Evolutionary conservation across 2,888 invertebrate genomes (phyloP), one percentile per base, ranked within the genome.

Genomic region (Tribolium freemani): DNA sequence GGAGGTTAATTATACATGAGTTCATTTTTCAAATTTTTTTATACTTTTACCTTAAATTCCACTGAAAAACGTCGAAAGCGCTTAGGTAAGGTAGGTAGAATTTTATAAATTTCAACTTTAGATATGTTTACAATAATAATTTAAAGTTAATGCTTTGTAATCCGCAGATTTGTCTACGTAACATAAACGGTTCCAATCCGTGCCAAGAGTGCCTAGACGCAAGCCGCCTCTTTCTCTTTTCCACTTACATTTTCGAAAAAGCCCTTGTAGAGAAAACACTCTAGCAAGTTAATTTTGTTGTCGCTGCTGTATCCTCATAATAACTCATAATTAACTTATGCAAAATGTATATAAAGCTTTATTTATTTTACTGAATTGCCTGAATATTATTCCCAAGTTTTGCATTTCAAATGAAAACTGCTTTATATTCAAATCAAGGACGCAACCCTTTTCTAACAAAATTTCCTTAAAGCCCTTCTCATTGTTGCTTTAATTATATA

Each of bases 291-390:
- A 67, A 61, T 60, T 57, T 69, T 50, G 70, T 75, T 75, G 72
- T 75, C 68, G 67, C 56, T 46, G 54, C 30, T 76, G 50, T 57
- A 57, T 64, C 71, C 64, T 66, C 57, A 79, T 81, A 82, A 82
- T 83, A 83, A 83, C 81, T 83, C 83, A 83, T 83, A 84, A 84
- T 83, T 83, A 83, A 83, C 82, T 83, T 83, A 82, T 83, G 83
- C 80, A 83, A 82, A 79, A 79, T 60, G 58, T 71, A 72, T 67
- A 72, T 72, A 73, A 77, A 75, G 73, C 76, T 72, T 75, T 75
- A 77, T 77, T 76, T 77, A 77, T 77, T 77, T 76, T 73, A 64
- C 66, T 73, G 72, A 77, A 76, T 74, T 50, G 71, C 66, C 56
- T 30, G 74, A 74, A 74, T 69, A 74, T 67, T 63, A 70, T 75